Base-by-base conservation (phyloP, 2,113 vertebrate genomes). In the Amphilophus citrinellus region DNA sequence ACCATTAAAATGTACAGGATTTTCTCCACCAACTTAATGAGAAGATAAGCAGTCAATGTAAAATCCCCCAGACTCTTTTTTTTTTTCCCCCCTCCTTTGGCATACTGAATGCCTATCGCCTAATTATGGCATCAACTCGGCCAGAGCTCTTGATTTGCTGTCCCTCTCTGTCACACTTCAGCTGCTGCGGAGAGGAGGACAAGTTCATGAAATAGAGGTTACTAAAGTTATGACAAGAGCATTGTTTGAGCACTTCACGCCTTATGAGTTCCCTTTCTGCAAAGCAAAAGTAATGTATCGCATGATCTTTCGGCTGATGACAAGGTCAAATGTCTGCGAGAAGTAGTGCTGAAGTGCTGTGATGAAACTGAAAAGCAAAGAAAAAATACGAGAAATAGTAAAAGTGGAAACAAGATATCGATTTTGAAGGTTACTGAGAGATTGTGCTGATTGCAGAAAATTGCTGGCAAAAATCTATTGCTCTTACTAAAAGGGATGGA, bases 41-140 rank as follows among this genome's bases (percentile, higher is more conserved):
- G 91, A 86, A 92, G 93, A 94, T 94, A 93, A 94, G 93, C 80
- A 85, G 82, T 81, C 83, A 82, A 89, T 92, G 87, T 87, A 82
- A 91, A 92, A 88, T 87, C 73, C 82, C 84, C 62, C 77, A 35
- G 68, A 76, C 83, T 39, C 24, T 50, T 63, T 61, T 77, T 61
- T 77, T 0, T 0, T 9, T 17, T 17, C 50, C 66, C 10, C 44
- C 0, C 14, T 53, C 17, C 27, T 56, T 73, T 73, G 63, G 65
- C 35, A 22, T 17, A 76, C 50, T 79, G 87, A 90, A 88, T 44
- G 85, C 73, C 92, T 90, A 90, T 94, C 88, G 60, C 84, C 91
- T 93, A 92, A 95, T 94, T 92, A 92, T 20, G 77, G 83, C 84
- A 53, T 87, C 84, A 63, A 53, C 79, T 76, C 32, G 5, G 57